These are phyloP conservation scores for Barnardius zonarius DNA, from an alignment of 2,113 vertebrate genomes.

Conservation along the genomic window DNA sequence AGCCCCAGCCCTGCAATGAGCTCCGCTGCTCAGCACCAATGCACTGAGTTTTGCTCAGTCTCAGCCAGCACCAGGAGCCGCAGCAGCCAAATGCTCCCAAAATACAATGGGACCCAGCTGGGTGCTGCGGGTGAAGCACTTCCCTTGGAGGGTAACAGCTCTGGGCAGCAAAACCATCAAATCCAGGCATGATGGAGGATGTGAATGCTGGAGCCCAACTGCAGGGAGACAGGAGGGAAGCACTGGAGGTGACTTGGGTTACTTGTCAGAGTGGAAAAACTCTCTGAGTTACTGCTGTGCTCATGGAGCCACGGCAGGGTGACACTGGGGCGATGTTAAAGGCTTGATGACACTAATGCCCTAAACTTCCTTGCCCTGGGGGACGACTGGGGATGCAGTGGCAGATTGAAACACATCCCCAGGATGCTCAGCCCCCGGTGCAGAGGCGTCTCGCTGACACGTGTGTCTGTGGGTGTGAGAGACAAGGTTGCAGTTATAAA, in stretches of 20 bases:
- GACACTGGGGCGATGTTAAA: not conserved
- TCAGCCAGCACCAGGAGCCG: not conserved
- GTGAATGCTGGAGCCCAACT: rapidly evolving
- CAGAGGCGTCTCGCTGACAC: not conserved
- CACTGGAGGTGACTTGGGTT: rapidly evolving
- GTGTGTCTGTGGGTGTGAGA: not conserved
- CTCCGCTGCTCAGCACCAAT: not conserved
- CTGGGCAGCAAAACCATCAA: not conserved
- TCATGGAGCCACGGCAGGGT: not conserved
- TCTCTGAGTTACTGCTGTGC: not conserved
- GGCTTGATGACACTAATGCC: not conserved
- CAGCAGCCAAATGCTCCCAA: not conserved
- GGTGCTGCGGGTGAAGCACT: rapidly evolving
- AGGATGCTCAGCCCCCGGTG: rapidly evolving
- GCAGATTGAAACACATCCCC: not conserved
- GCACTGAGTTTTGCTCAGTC: not conserved
- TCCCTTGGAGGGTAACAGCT: too few relatives aligned
- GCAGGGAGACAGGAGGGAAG: rapidly evolving
- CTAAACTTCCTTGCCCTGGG: not conserved
- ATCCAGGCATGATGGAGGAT: not conserved
- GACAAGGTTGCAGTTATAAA: not conserved
- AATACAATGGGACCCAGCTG: not conserved
- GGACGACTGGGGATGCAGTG: rapidly evolving
- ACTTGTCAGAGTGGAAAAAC: not conserved
- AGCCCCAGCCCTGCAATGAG: not conserved